Evolutionary conservation across 2,888 invertebrate species (phyloP).

Genomic region (Acronicta aceris): DNA sequence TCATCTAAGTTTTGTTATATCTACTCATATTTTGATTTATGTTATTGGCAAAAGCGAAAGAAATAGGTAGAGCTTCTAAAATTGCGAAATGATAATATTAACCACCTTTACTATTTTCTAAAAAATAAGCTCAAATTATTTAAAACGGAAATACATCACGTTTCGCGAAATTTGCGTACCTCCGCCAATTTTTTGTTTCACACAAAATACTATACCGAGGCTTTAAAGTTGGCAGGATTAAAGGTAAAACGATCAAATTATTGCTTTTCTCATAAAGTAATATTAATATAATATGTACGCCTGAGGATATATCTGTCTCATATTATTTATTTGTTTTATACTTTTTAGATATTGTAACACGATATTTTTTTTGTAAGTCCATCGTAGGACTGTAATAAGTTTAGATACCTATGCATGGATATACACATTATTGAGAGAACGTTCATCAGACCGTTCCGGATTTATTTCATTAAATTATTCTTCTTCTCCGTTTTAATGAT

Average conservation of each 20-base stretch:
- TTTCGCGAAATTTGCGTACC: conserved; percentile 25
- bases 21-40: too few species aligned
- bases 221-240: conserved; percentile 25
- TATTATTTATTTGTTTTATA: conserved; percentile 17
- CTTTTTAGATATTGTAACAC: conserved; percentile 1
- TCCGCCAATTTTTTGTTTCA: conserved; percentile 27
- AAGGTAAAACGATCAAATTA: conserved; percentile 29
- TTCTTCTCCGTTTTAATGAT: too few species aligned
- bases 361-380: conserved; percentile 5
- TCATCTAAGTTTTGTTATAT: too few species aligned
- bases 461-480: too few species aligned
- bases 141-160: conserved; percentile 17
- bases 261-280: conserved; percentile 18
- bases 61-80: too few species aligned
- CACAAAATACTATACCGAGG: conserved; percentile 48
- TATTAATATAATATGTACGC: conserved; percentile 18
- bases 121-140: conserved; percentile 16
- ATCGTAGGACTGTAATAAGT: too few species aligned
- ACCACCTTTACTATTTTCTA: neutral
- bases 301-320: conserved; percentile 18
- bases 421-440: too few species aligned
- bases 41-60: too few species aligned
- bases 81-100: neutral
- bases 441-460: too few species aligned
- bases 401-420: too few species aligned